Base-by-base conservation (phyloP, 2,113 vertebrate species). In the Pituophis catenifer region DNA sequence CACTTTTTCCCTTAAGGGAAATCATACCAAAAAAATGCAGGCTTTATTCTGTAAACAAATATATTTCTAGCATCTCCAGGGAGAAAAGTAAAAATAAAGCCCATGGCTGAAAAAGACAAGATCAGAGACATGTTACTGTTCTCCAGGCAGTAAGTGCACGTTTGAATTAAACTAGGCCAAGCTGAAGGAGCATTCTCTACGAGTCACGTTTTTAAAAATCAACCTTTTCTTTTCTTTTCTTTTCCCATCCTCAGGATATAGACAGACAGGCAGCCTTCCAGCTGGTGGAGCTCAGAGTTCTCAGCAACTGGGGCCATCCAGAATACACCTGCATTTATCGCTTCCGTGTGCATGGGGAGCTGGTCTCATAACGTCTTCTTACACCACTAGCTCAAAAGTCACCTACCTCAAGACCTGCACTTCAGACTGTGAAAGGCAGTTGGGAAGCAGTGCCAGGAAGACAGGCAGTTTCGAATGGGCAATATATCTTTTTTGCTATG, bases 241-340 rank as follows among this genome's bases (percentile, higher is more conserved):
- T 23, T 8, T 91, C 29, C 48, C 59, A 44, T 29, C 86, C 15
- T 70, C 95, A 98, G 98, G 95, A 89, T 92, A 94, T 97, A 3
- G 90, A 95, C 0, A 19, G 94, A 87, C 96, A 92, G 89, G 50
- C 94, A 0, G 44, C 89, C 23, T 98, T 97, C 92, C 96, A 97
- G 92, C 96, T 98, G 95, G 97, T 98, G 86, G 98, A 99, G 95
- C 97, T 99, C 29, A 97, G 98, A 9, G 97, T 99, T 89, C 97
- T 99, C 94, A 98, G 97, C 88, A 99, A 99, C 92, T 99, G 99
- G 99, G 99, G 99, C 89, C 99, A 99, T 90, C 97, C 98, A 0
- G 98, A 99, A 24, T 99, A 99, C 89, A 99, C 99, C 11, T 99
- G 99, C 94, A 97, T 99, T 95, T 99, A 99, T 96, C 99, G 99